phyloP scores from a whole-genome alignment of 2,113 vertebrate species.

The Hyperopisus bebe region DNA sequence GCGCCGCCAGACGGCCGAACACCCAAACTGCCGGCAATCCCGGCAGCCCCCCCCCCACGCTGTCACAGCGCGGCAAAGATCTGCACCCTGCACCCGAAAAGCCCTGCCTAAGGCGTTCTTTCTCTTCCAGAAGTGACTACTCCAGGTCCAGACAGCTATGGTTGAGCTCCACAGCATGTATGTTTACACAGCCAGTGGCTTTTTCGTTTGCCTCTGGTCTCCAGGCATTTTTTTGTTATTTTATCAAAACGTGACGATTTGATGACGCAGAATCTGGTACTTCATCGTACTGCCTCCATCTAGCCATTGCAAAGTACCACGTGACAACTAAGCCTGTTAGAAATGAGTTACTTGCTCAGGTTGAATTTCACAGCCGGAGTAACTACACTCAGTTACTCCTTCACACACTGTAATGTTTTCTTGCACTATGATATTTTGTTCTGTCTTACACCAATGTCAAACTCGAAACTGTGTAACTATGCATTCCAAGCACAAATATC shows the following conservation, averaged over 20 bases:
- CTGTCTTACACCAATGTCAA: background rate
- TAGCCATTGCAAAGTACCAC: background rate
- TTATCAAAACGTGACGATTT: background rate
- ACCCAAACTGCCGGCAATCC: background rate
- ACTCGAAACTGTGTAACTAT: conserved; percentile 16
- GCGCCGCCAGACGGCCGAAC: background rate
- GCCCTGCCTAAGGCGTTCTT: background rate
- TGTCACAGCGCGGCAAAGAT: background rate
- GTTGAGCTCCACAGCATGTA: background rate
- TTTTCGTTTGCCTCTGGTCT: background rate
- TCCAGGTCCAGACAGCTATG: conserved; percentile 7
- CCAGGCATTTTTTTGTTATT: background rate
- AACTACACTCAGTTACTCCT: background rate
- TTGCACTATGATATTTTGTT: conserved; percentile 5
- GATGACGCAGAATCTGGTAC: background rate
- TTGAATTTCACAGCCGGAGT: background rate
- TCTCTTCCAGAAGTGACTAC: background rate
- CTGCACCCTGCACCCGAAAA: background rate
- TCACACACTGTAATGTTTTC: background rate
- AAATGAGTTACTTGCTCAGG: background rate
- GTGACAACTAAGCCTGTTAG: background rate
- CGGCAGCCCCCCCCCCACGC: background rate
- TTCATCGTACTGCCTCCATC: background rate
- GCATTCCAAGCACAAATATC: conserved; percentile 16
- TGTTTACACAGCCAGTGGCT: background rate